A percentile compares a stretch with the other conserved stretches of the same genome.
Conservation (phyloP, 2,113 vertebrate genomes). For the Heteronetta atricapilla region DNA sequence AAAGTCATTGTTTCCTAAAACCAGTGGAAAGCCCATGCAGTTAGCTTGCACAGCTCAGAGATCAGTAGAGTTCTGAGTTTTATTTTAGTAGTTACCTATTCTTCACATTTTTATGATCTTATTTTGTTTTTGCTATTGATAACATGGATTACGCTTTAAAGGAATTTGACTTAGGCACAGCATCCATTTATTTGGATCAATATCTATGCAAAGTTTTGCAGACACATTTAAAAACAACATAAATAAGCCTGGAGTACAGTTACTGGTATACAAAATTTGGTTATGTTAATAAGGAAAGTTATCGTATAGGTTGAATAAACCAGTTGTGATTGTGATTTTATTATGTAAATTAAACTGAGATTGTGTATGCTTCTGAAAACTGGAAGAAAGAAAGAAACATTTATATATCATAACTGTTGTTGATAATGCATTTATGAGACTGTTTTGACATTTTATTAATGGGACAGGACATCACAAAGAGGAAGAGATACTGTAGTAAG, state of each 20-base stretch:
- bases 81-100: neutral
- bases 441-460: neutral
- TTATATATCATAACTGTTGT: neutral
- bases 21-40: neutral
- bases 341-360: neutral
- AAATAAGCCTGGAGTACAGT: neutral
- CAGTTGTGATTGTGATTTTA: neutral
- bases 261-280: neutral
- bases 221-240: accelerated
- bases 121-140: neutral
- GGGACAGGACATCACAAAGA: neutral
- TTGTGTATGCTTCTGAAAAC: neutral
- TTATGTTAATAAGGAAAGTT: neutral
- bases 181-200: neutral
- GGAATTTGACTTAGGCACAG: neutral
- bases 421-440: neutral
- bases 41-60: neutral
- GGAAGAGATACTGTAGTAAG: neutral
- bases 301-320: neutral
- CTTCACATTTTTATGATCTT: neutral
- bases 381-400: neutral
- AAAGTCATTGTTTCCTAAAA: neutral
- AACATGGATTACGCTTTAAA: neutral
- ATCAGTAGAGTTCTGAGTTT: neutral
- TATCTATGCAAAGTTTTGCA: neutral